Evolutionary conservation across 2,888 invertebrate species (phyloP).

Genomic region (Caradrina clavipalpis): DNA sequence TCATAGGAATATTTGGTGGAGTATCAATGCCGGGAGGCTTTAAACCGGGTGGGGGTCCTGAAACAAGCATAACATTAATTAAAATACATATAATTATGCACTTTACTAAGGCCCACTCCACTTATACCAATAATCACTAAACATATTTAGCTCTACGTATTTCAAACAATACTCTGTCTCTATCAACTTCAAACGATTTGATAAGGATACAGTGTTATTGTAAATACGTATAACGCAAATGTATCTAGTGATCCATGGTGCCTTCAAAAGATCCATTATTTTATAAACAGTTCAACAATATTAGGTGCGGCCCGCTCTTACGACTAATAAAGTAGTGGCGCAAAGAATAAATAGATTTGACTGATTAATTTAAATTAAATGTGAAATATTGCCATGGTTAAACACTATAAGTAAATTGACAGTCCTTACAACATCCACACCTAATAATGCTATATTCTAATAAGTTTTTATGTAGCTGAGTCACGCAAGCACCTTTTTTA

Average conservation of each 20-base stretch:
- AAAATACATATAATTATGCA: conserved; percentile 2
- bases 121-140: not conserved
- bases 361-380: not conserved
- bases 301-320: not conserved
- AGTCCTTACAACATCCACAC: not conserved
- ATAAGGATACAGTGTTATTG: not conserved
- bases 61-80: conserved; percentile 70
- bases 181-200: not conserved
- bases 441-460: conserved; percentile 7
- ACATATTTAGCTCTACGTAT: not conserved
- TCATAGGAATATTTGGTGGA: conserved; percentile 75
- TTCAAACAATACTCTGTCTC: not conserved
- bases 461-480: not conserved
- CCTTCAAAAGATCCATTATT: not conserved
- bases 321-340: not conserved
- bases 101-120: not conserved
- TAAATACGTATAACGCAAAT: not conserved
- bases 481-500: conserved; percentile 14
- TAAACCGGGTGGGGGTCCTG: conserved; percentile 78
- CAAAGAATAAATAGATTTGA: not conserved
- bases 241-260: too few species aligned
- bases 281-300: not conserved
- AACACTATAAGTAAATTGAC: not conserved
- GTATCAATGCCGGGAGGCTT: conserved; percentile 87
- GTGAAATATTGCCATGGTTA: not conserved